These are phyloP conservation scores for Ophion costatus DNA, from an alignment of 2,888 invertebrate genomes.

Conservation along the genomic window DNA sequence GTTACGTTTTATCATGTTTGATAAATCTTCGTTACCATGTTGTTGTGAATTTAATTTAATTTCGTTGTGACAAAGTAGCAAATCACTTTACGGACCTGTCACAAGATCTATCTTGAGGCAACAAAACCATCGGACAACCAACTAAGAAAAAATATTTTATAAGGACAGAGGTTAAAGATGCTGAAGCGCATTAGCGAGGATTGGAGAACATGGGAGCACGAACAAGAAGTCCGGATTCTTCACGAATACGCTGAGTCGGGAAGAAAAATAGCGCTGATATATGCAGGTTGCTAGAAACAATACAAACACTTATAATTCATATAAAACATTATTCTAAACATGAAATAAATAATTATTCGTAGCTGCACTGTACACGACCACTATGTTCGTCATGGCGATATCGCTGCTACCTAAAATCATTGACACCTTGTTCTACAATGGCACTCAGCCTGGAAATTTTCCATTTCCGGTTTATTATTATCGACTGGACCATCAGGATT, in stretches of 20 bases:
- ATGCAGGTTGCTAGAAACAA: slow-evolving; percentile 37
- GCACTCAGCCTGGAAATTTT: slow-evolving; percentile 34
- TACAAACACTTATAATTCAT: slow-evolving; percentile 8
- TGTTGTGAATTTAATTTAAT: no score
- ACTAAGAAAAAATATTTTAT: neutral
- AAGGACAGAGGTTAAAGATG: slow-evolving; percentile 31
- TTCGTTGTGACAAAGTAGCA: no score
- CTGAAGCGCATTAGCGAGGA: slow-evolving; percentile 22
- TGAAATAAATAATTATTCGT: neutral
- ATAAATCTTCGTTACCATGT: no score
- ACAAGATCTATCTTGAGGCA: neutral
- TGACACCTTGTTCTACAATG: slow-evolving; percentile 47
- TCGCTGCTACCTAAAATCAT: slow-evolving; percentile 48
- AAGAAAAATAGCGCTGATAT: slow-evolving; percentile 42
- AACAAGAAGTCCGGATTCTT: slow-evolving; percentile 29
- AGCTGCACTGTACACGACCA: slow-evolving; percentile 34
- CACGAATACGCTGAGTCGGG: slow-evolving; percentile 49
- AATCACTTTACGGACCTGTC: no score
- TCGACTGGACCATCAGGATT: slow-evolving; percentile 46
- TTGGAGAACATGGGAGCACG: slow-evolving; percentile 44
- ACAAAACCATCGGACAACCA: neutral
- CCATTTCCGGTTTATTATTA: slow-evolving; percentile 47
- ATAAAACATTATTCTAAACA: neutral
- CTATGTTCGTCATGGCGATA: slow-evolving; percentile 9
- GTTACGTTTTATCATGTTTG: no score